Base-by-base conservation (phyloP, 1,140 invertebrate genomes). In the Diuraphis noxia region DNA sequence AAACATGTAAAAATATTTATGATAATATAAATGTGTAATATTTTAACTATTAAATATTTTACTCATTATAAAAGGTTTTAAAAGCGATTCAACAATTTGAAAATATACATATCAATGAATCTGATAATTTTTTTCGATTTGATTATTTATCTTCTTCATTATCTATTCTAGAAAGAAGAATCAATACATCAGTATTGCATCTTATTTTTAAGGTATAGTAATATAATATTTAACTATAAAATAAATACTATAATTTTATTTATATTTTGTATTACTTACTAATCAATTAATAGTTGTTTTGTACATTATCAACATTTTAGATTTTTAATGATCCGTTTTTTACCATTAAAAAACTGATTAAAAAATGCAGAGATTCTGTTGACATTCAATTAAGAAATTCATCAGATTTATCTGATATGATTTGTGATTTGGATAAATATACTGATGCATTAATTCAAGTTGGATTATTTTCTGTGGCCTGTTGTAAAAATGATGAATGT, bases 281-380 rank as follows among this genome's bases (percentile, higher is more conserved):
- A 52, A 41, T 72, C n/a, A 23, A 89, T 77, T 63, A 38, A 40
- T 41, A 36, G 43, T 89, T 23, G 34, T 30, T 34, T 5, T 88
- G 3, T 56, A n/a, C 5, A 40, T 56, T 63, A 30, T 63, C n/a
- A 8, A n/a, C 7, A 88, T 63, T 79, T 46, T 21, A 91, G 89
- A 79, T 82, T 79, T 91, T 91, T 91, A 49, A 79, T 91, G 89
- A 91, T 52, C 89, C 89, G n/a, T 91, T 82, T 91, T n/a, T 2
- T 82, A n/a, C 10, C 38, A n/a, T 91, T 49, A 91, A 91, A 81
- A 77, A 91, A 38, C 43, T 91, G 6, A 17, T 91, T 49, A 43
- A 30, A 81, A 82, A 49, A 6, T 91, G 89, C 41, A 25, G 23
- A 25, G 77, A 91, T 38, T 79, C 38, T 49, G 25, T 38, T 49